A percentile compares a stretch with the other conserved stretches of the same genome.
phyloP scores from a whole-genome alignment of 2,113 vertebrate species.

The Pseudorasbora parva region DNA sequence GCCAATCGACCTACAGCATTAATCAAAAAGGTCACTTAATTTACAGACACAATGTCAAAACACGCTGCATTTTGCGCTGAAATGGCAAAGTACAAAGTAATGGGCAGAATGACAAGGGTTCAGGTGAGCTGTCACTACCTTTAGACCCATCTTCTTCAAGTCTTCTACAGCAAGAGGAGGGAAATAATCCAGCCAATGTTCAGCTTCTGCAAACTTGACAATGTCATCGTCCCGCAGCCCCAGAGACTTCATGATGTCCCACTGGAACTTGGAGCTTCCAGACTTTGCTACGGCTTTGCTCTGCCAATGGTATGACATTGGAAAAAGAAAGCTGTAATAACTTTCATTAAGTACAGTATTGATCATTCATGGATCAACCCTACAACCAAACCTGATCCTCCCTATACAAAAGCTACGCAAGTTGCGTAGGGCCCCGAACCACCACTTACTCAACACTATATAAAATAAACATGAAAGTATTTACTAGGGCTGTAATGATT shows the following conservation, averaged over 20 bases:
- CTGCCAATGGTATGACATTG: conserved; percentile 64
- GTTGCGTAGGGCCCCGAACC: too few species aligned
- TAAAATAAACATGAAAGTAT: too few species aligned
- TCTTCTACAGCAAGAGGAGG: conserved; percentile 91
- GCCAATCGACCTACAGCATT: conserved; percentile 88
- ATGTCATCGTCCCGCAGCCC: conserved; percentile 91
- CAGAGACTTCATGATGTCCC: conserved; percentile 94
- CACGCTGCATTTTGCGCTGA: not conserved
- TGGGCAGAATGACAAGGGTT: not conserved
- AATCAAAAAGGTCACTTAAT: not conserved
- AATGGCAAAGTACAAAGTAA: not conserved
- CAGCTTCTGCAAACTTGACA: conserved; percentile 85
- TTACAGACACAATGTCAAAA: not conserved
- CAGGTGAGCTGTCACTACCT: conserved; percentile 76
- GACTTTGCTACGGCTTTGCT: conserved; percentile 94
- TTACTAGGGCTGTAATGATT: too few species aligned
- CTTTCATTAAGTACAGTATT: not conserved
- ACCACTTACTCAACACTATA: too few species aligned
- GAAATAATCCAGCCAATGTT: conserved; percentile 96
- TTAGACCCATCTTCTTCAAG: conserved; percentile 92
- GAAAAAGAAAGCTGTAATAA: not conserved
- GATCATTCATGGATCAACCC: too few species aligned
- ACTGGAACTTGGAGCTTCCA: conserved; percentile 88
- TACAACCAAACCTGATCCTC: too few species aligned
- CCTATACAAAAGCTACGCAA: too few species aligned